These are phyloP conservation scores for Lepidochitona cinerea DNA, from an alignment of 2,888 invertebrate species.

Conservation along the genomic window DNA sequence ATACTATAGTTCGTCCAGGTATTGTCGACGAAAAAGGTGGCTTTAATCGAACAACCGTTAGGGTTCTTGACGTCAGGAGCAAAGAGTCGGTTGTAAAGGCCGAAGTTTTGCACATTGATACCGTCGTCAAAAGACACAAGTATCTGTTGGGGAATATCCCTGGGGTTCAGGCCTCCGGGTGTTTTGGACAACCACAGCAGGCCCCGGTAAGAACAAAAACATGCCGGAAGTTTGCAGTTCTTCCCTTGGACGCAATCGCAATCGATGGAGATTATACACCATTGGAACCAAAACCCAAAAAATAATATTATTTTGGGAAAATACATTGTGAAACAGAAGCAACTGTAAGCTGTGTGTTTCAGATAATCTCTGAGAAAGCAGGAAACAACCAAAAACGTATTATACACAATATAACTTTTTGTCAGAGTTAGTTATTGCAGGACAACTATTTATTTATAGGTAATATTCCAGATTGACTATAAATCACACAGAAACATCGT, in stretches of 20 bases:
- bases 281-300: too few species aligned
- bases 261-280: neutral
- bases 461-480: too few species aligned
- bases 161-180: neutral
- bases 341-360: too few species aligned
- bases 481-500: too few species aligned
- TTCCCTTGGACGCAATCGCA: neutral
- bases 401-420: too few species aligned
- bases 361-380: too few species aligned
- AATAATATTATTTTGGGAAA: too few species aligned
- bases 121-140: constrained; percentile 5
- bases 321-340: too few species aligned
- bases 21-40: constrained; percentile 13
- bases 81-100: neutral
- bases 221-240: neutral
- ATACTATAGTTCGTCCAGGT: constrained; percentile 9
- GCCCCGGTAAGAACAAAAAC: neutral
- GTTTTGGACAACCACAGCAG: neutral
- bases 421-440: too few species aligned
- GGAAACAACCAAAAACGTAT: too few species aligned
- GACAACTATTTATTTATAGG: too few species aligned
- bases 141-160: neutral
- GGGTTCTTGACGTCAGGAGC: constrained; percentile 7
- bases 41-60: constrained; percentile 16
- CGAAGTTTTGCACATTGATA: neutral